These are phyloP conservation scores for Drosophila colorata DNA, from an alignment of 2,888 invertebrate species.

Conservation along the genomic window DNA sequence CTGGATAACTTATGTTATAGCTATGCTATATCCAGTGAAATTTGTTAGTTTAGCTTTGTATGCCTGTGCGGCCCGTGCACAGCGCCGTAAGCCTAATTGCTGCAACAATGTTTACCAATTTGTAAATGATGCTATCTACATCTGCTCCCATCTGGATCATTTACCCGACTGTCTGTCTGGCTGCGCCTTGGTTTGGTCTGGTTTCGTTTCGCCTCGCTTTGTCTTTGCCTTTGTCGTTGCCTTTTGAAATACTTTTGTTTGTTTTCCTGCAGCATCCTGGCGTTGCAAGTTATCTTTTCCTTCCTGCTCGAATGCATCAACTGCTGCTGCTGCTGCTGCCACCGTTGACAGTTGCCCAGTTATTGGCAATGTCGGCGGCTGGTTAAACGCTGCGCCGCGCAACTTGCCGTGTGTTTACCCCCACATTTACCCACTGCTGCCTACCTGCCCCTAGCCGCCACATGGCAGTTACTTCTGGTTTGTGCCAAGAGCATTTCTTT, in stretches of 20 bases:
- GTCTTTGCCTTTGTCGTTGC: conserved; percentile 19
- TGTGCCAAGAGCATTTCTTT: conserved; percentile 62
- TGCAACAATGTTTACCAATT: conserved; percentile 66
- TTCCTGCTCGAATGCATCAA: conserved; percentile 63
- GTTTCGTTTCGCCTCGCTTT: conserved; percentile 44
- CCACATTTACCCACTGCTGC: conserved; percentile 5
- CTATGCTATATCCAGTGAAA: no score
- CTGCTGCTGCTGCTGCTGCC: conserved; percentile 26
- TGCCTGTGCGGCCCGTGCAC: neutral
- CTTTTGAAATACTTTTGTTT: conserved; percentile 64
- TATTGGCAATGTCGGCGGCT: conserved; percentile 67
- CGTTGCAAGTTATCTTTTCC: conserved; percentile 43
- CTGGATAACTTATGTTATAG: no score
- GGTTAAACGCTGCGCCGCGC: conserved; percentile 58
- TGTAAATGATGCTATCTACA: conserved; percentile 63
- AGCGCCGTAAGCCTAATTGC: neutral
- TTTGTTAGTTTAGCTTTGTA: no score
- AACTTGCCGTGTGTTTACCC: conserved; percentile 41
- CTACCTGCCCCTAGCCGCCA: conserved; percentile 5
- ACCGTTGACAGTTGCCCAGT: conserved; percentile 58
- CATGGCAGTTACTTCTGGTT: conserved; percentile 27
- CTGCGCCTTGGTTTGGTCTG: conserved; percentile 24
- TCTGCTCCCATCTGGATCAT: conserved; percentile 42
- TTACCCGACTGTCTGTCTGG: conserved; percentile 13
- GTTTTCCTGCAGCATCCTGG: conserved; percentile 53